Conservation (phyloP, 2,113 vertebrate genomes). For the Colossoma macropomum region DNA sequence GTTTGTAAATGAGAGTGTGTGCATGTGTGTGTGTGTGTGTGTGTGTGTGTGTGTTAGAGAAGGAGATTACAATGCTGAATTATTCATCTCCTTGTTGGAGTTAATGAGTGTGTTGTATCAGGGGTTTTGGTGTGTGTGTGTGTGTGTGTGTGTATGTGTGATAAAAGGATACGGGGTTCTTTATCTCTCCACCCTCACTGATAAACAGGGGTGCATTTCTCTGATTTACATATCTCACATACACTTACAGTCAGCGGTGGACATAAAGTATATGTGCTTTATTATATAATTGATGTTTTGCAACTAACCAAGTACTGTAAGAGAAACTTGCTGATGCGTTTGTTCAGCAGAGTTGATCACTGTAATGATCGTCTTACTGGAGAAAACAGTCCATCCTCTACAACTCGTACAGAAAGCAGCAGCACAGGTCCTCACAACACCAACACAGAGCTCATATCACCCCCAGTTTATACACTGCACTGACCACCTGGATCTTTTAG, state of each 20-base stretch:
- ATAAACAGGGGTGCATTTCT: background rate
- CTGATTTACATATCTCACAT: background rate
- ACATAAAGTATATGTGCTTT: too few relatives aligned
- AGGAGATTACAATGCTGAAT: slow-evolving; percentile 60
- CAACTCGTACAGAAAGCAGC: too few relatives aligned
- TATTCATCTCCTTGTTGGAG: slow-evolving; percentile 64
- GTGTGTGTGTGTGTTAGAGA: slow-evolving; percentile 40
- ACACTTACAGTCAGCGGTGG: background rate
- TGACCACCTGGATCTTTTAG: too few relatives aligned
- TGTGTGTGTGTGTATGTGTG: slow-evolving; percentile 48
- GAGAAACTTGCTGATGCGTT: too few relatives aligned
- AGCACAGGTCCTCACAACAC: too few relatives aligned
- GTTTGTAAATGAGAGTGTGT: slow-evolving; percentile 28
- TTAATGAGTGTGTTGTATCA: slow-evolving; percentile 61
- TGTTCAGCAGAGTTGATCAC: too few relatives aligned
- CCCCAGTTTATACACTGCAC: too few relatives aligned
- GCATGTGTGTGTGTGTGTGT: slow-evolving; percentile 22
- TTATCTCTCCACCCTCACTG: background rate
- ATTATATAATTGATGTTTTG: too few relatives aligned
- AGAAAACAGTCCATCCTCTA: too few relatives aligned
- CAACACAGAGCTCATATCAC: too few relatives aligned
- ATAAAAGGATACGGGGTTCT: background rate
- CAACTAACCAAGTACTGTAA: too few relatives aligned
- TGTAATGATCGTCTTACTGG: too few relatives aligned
- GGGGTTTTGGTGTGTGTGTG: slow-evolving; percentile 51